These are phyloP conservation scores for Melanotaenia boesemani DNA, from an alignment of 2,797 vertebrate species.

Conservation along the genomic window DNA sequence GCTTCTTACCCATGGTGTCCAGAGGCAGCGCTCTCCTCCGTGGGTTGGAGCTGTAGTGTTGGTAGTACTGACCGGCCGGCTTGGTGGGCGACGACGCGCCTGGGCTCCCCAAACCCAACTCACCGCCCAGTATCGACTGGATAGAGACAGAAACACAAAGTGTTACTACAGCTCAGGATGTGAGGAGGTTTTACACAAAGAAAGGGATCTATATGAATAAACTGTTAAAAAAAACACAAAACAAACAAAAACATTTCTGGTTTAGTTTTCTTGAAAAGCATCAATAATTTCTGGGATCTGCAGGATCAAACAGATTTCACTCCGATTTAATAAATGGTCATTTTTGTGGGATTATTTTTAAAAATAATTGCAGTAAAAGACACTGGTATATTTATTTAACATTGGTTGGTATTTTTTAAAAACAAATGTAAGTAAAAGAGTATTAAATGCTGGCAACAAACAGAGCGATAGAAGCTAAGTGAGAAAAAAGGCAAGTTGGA, in stretches of 20 bases:
- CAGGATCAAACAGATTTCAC: not conserved
- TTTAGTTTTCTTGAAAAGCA: not conserved
- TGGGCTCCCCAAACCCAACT: constrained; percentile 93
- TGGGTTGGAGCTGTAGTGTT: constrained; percentile 91
- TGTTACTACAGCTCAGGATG: constrained; percentile 9
- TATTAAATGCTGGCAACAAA: no score
- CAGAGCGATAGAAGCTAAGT: no score
- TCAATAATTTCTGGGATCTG: not conserved
- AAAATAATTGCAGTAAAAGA: not conserved
- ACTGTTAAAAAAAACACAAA: not conserved
- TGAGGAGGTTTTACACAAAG: not conserved
- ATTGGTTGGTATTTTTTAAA: no score
- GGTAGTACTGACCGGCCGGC: constrained; percentile 93
- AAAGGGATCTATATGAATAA: not conserved
- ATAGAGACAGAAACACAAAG: constrained; percentile 16
- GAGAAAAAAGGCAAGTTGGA: no score
- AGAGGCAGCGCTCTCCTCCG: constrained; percentile 91
- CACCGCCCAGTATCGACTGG: constrained; percentile 91
- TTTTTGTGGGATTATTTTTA: no score
- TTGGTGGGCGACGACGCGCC: constrained; percentile 92
- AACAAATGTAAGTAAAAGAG: no score
- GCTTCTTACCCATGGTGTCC: constrained; percentile 90
- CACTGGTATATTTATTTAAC: not conserved
- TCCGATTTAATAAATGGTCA: no score
- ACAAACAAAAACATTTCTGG: no score